phyloP scores from a whole-genome alignment of 2,797 vertebrate species.

The Cyprinella venusta region DNA sequence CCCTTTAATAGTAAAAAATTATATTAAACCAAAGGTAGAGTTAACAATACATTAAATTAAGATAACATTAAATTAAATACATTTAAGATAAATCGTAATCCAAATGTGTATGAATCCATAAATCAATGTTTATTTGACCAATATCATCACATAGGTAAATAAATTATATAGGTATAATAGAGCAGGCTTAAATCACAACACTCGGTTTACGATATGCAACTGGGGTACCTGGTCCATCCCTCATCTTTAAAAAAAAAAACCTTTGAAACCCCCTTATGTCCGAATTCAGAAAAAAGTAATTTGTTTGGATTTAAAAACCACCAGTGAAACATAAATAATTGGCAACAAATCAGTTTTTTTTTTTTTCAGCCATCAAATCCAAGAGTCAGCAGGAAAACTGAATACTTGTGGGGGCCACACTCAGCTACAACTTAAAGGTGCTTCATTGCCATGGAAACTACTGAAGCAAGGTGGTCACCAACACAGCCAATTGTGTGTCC shows the following conservation, averaged over 20 bases:
- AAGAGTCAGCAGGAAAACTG: neutral
- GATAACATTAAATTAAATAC: no score
- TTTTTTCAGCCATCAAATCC: neutral
- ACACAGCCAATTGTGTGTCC: constrained; percentile 6
- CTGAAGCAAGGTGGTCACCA: constrained; percentile 23
- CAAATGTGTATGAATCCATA: neutral
- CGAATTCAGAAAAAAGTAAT: neutral
- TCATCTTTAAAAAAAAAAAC: neutral
- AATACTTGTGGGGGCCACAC: neutral
- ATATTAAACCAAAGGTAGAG: neutral
- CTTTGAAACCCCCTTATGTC: neutral
- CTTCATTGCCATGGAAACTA: constrained; percentile 26
- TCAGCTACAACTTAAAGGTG: constrained; percentile 20
- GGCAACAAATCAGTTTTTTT: neutral
- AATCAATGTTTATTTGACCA: neutral
- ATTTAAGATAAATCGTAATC: neutral
- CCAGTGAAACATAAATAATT: no score
- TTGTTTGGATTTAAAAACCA: neutral
- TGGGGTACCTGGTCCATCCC: neutral
- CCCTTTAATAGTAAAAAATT: no score
- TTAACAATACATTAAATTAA: neutral
- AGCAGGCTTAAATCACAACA: neutral
- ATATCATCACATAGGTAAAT: neutral
- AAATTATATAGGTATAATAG: neutral
- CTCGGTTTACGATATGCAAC: neutral